Conservation (phyloP, 2,113 vertebrate species). For the Lepus timidus region DNA sequence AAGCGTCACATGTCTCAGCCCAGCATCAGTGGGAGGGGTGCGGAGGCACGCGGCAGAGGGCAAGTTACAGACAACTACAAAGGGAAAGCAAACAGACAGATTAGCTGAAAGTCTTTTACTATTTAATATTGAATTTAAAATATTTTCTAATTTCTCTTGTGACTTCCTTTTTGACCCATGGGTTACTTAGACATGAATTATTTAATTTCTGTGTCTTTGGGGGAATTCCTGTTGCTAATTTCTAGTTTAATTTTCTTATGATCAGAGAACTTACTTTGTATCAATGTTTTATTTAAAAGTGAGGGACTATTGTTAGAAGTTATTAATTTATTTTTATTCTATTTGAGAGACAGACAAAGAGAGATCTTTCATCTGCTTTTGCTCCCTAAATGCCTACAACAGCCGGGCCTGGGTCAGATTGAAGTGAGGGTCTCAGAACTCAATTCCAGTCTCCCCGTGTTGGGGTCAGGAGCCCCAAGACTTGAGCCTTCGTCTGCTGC, state of each 20-base stretch:
- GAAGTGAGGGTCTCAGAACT: too few species aligned
- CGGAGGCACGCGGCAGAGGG: background rate
- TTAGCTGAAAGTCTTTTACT: background rate
- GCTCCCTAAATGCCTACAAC: too few species aligned
- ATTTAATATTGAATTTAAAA: slow-evolving; percentile 35
- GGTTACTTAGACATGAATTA: slow-evolving; percentile 6
- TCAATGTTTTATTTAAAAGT: background rate
- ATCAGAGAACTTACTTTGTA: background rate
- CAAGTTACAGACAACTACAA: background rate
- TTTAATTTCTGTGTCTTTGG: slow-evolving; percentile 2
- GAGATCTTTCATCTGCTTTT: too few species aligned
- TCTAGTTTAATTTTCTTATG: slow-evolving; percentile 27
- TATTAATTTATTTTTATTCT: too few species aligned
- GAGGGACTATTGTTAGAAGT: too few species aligned
- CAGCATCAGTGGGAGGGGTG: background rate
- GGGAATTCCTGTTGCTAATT: slow-evolving; percentile 16
- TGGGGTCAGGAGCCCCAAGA: too few species aligned
- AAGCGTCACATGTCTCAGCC: background rate
- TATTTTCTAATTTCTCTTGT: slow-evolving; percentile 9
- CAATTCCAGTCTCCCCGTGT: too few species aligned
- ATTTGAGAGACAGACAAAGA: too few species aligned
- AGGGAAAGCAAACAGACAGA: background rate
- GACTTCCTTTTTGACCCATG: background rate
- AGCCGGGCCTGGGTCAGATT: too few species aligned
- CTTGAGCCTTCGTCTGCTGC: too few species aligned